Conservation (phyloP, 2,888 invertebrate genomes). For the Taphrorychus bicolor region DNA sequence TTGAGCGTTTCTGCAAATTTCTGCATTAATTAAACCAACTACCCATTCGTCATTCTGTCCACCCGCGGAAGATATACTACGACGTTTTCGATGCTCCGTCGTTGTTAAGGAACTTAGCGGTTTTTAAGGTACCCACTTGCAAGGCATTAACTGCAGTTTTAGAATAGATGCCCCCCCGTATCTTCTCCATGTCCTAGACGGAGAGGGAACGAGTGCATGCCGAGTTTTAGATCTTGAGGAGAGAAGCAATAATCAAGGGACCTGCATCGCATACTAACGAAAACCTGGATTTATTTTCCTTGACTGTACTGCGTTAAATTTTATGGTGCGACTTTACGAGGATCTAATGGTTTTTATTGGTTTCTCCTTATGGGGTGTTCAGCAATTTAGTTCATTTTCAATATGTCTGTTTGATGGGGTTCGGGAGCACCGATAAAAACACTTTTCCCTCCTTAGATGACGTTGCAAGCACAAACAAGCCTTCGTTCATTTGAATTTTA, state of each 20-base stretch:
- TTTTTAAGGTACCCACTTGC: not conserved
- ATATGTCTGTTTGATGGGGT: not conserved
- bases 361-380: constrained; percentile 25
- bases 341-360: constrained; percentile 35
- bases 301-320: constrained; percentile 32
- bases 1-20: constrained; percentile 39
- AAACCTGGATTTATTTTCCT: constrained; percentile 31
- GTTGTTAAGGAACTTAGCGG: not conserved
- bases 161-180: constrained; percentile 5
- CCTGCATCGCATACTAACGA: constrained; percentile 32
- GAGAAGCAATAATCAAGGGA: constrained; percentile 34
- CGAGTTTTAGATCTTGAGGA: constrained; percentile 19
- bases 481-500: not conserved
- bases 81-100: not conserved
- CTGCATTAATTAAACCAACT: constrained; percentile 35
- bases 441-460: not conserved
- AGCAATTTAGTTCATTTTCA: not conserved
- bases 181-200: not conserved
- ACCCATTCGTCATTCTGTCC: constrained; percentile 29
- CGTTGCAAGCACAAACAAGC: not conserved
- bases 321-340: constrained; percentile 35
- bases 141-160: not conserved
- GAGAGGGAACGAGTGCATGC: constrained; percentile 16
- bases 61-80: constrained; percentile 5
- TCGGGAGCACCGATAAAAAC: not conserved